Evolutionary conservation across 2,113 vertebrate genomes (phyloP).

Genomic region (Podiceps cristatus): DNA sequence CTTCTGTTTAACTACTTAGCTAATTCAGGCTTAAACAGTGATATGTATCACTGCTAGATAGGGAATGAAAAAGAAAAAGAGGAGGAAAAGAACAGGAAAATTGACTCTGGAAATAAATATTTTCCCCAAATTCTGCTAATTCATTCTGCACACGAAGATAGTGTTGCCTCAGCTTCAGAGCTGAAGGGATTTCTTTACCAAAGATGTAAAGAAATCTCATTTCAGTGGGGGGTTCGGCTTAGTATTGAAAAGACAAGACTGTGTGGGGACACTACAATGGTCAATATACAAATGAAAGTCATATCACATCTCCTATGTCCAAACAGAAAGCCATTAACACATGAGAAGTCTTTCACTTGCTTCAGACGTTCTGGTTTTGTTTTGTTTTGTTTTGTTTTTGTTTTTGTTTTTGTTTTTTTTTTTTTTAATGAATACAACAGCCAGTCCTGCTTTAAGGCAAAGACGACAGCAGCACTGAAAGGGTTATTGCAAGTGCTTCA

Average conservation of each 20-base stretch:
- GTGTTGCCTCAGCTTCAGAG: not conserved
- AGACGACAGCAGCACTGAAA: slow-evolving; percentile 9
- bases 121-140: not conserved
- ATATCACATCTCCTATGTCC: not conserved
- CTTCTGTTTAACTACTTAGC: not conserved
- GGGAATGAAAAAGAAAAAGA: not conserved
- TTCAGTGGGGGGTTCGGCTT: not conserved
- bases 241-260: not conserved
- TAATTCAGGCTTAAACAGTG: not conserved
- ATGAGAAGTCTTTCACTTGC: not conserved
- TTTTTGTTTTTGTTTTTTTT: not conserved
- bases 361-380: not conserved
- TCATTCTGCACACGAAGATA: not conserved
- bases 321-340: not conserved
- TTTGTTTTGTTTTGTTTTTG: too few species aligned
- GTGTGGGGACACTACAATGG: not conserved
- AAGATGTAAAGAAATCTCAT: not conserved
- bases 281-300: not conserved
- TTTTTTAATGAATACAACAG: not conserved
- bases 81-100: not conserved
- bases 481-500: slow-evolving; percentile 24
- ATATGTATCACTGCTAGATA: not conserved
- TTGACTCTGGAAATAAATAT: not conserved
- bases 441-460: not conserved
- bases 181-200: not conserved